Evolutionary conservation across 2,888 invertebrate genomes (phyloP), one percentile per base, ranked within the genome.

Genomic region (Pachycephus smyrnensis): DNA sequence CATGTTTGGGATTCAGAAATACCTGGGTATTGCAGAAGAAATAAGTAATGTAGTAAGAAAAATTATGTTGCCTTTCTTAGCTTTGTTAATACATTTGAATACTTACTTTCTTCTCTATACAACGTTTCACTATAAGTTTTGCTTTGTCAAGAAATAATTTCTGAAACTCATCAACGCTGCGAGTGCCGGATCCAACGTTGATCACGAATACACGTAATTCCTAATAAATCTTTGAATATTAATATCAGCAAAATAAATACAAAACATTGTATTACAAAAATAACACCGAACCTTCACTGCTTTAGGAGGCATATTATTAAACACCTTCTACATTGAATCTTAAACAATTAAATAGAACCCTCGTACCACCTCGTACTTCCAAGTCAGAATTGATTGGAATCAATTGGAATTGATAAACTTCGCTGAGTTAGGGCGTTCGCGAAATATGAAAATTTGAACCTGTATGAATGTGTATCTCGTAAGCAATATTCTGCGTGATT

Each of bases 1-100:
- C 84, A 83, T 88, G 86, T 36, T 87, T 84, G 30, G 85, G 86
- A 69, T 82, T 79, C 40, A 87, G 23, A 77, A 88, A 89, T 35
- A 89, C 86, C 88, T 88, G 35, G 1, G 74, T 71, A 80, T 33
- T 75, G n/a, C 12, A 32, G 40, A 30, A 12, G 37, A 23, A 11
- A 11, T 68, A 69, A 33, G 68, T 37, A 6, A 15, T 6, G 68
- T 74, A 68, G 12, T 30, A 68, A 1, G 35, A 12, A 12, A n/a
- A 35, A 79, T 12, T 33, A 69, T 68, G 73, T n/a, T 68, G 77
- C 69, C 1, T 73, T 76, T 76, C 40, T 71, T 32, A 74, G 32
- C 32, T 73, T 12, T 33, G 23, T 78, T 76, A 68, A 73, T 71
- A 36, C 69, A 75, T 75, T 37, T 68, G 73, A 75, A 36, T 36